Conservation (phyloP, 2,797 vertebrate genomes). For the Pangasius larnaudii region DNA sequence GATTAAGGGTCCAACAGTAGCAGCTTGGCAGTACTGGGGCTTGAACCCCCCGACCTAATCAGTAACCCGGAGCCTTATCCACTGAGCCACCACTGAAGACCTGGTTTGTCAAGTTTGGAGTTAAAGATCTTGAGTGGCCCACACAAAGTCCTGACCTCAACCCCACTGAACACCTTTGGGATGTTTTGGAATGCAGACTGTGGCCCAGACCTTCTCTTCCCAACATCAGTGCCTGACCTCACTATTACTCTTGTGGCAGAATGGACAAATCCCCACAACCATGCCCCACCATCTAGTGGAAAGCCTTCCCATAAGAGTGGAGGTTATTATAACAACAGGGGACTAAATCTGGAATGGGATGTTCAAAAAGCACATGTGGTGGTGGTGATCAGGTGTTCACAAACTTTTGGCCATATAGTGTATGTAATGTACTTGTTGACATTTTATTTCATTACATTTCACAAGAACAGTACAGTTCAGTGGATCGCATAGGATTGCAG, state of each 20-base stretch:
- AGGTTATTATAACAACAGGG: not conserved
- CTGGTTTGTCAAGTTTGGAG: not conserved
- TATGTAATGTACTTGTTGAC: not conserved
- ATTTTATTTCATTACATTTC: not conserved
- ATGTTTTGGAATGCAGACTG: not conserved
- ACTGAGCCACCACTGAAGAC: not conserved
- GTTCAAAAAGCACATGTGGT: not conserved
- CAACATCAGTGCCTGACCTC: not conserved
- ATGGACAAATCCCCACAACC: not conserved
- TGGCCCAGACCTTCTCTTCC: not conserved
- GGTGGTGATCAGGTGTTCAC: not conserved
- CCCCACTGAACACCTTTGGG: not conserved
- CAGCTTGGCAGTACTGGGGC: not conserved
- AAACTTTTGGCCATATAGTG: not conserved
- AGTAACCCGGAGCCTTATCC: not conserved
- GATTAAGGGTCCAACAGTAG: not conserved
- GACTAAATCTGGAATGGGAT: not conserved
- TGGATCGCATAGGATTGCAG: not conserved
- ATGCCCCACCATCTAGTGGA: not conserved
- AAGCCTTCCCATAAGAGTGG: not conserved
- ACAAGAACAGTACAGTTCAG: not conserved
- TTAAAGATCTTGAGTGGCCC: not conserved
- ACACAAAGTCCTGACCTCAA: not conserved
- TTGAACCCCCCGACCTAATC: not conserved
- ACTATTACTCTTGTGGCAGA: not conserved